A percentile compares a stretch with the other conserved stretches of the same genome.
phyloP scores from a whole-genome alignment of 92 coral and sea anemone species.

The Pocillopora meandrina region DNA sequence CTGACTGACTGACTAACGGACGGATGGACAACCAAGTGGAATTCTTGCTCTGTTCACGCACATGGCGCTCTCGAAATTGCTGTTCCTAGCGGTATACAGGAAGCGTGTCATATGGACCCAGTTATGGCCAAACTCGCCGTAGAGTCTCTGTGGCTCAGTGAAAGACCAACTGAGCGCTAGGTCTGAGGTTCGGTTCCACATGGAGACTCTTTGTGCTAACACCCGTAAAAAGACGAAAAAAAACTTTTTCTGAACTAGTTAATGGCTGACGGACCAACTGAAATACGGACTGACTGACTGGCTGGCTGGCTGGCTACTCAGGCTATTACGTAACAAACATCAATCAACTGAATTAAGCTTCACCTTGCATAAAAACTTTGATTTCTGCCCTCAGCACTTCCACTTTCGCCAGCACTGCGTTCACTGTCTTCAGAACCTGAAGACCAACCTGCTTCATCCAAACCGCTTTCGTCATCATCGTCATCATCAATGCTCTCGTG shows the following conservation, averaged over 20 bases:
- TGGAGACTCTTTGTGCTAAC: no score
- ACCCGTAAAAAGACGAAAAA: no score
- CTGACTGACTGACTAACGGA: no score
- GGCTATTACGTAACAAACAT: neutral
- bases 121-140: no score
- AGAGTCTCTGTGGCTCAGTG: no score
- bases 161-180: no score
- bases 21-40: no score
- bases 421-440: conserved; percentile 2
- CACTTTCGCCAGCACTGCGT: neutral
- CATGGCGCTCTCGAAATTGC: no score
- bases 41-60: no score
- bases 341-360: neutral
- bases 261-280: neutral
- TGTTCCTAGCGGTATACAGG: no score
- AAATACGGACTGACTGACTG: neutral
- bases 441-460: neutral
- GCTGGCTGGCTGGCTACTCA: neutral
- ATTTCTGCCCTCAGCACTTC: conserved; percentile 17
- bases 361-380: conserved; percentile 13
- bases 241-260: neutral
- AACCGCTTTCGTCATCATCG: neutral
- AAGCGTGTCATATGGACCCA: no score
- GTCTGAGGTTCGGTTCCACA: no score
- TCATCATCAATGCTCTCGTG: neutral